Percentiles rank a stretch among this genome's conserved stretches.
phyloP scores from a whole-genome alignment of 1,140 invertebrate genomes.

The Popillia japonica region DNA sequence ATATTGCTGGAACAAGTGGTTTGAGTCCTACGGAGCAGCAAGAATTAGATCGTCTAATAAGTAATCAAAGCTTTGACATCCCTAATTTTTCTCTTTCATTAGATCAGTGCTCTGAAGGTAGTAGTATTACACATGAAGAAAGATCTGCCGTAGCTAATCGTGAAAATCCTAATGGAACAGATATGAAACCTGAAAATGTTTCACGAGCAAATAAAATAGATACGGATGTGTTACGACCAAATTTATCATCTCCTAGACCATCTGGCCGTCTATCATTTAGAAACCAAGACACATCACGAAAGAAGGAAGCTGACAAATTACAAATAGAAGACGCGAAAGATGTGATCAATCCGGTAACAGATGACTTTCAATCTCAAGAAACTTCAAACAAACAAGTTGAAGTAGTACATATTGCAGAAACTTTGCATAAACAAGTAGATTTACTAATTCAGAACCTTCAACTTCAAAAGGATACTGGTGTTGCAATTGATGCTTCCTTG shows the following conservation, averaged over 20 bases:
- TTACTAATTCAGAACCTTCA: too few species aligned
- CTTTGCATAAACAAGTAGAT: too few species aligned
- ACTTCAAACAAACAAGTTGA: too few species aligned
- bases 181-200: not conserved
- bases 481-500: too few species aligned
- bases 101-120: not conserved
- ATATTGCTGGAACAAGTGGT: not conserved
- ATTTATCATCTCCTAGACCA: not conserved
- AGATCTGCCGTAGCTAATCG: not conserved
- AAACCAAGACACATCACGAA: too few species aligned
- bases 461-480: too few species aligned
- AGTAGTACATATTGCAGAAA: too few species aligned
- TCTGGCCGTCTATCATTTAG: not conserved
- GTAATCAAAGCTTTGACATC: not conserved
- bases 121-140: not conserved
- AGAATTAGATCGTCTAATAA: constrained; percentile 1
- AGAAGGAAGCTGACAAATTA: too few species aligned
- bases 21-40: not conserved
- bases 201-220: not conserved
- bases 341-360: too few species aligned
- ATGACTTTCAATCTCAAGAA: too few species aligned
- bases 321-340: too few species aligned
- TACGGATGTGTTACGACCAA: not conserved
- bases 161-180: not conserved
- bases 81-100: constrained; percentile 16